Evolutionary conservation across 2,113 vertebrate genomes (phyloP).

Genomic region (Notothenia rossii): DNA sequence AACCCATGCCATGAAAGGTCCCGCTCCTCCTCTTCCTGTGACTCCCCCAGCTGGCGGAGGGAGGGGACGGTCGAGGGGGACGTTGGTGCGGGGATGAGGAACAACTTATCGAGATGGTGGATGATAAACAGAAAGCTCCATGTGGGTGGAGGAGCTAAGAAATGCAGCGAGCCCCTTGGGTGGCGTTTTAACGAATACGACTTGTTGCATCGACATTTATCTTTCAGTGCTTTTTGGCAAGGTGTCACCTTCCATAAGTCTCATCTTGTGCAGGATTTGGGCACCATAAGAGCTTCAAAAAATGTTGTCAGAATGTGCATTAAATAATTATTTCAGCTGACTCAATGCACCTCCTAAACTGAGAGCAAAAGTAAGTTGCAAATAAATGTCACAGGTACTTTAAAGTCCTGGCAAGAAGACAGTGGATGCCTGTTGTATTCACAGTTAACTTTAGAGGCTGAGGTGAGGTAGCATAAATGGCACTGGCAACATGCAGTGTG

Average conservation of each 20-base stretch:
- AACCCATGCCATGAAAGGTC: constrained; percentile 50
- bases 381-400: constrained; percentile 26
- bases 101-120: constrained; percentile 79
- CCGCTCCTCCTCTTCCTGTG: constrained; percentile 43
- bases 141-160: constrained; percentile 66
- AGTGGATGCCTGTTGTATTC: constrained; percentile 55
- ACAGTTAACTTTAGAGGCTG: constrained; percentile 64
- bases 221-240: constrained; percentile 51
- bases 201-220: constrained; percentile 50
- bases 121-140: constrained; percentile 69
- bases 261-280: constrained; percentile 16
- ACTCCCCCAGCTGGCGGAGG: constrained; percentile 39
- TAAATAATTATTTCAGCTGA: constrained; percentile 31
- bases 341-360: constrained; percentile 4
- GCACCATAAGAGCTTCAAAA: constrained; percentile 24
- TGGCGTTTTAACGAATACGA: constrained; percentile 62
- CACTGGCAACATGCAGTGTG: constrained; percentile 57
- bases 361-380: constrained; percentile 31
- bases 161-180: constrained; percentile 58
- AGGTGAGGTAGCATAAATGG: constrained; percentile 71
- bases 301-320: constrained; percentile 18
- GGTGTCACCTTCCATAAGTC: constrained; percentile 42
- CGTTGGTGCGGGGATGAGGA: constrained; percentile 67
- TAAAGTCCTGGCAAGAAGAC: constrained; percentile 46
- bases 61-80: constrained; percentile 62